A percentile compares a stretch with the other conserved stretches of the same genome.
These are phyloP conservation scores for Apis cerana DNA, from an alignment of 1,140 invertebrate genomes.

Conservation along the genomic window DNA sequence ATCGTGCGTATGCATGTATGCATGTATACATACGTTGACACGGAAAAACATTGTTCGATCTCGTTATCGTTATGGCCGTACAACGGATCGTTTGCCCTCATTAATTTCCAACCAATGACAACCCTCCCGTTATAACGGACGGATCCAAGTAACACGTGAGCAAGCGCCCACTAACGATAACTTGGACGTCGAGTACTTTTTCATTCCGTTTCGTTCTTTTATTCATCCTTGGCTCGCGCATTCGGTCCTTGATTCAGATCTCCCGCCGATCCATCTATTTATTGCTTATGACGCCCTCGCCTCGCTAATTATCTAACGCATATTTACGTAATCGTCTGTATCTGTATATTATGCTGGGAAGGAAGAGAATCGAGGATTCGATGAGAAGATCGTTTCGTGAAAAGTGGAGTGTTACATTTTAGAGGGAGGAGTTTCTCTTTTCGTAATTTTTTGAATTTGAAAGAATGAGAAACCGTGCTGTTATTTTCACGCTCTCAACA, in stretches of 20 bases:
- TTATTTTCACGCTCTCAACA: too few relatives aligned
- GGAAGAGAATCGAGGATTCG: not conserved
- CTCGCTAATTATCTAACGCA: slow-evolving; percentile 27
- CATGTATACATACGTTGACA: not conserved
- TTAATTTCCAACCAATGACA: slow-evolving; percentile 37
- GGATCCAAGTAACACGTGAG: too few relatives aligned
- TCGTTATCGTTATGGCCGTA: slow-evolving; percentile 46
- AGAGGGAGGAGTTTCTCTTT: too few relatives aligned
- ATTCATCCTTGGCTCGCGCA: not conserved
- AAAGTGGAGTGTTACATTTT: not conserved
- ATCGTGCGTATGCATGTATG: not conserved
- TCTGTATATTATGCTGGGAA: too few relatives aligned
- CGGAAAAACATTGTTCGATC: slow-evolving; percentile 42
- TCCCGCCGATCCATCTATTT: slow-evolving; percentile 40
- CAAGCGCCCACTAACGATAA: slow-evolving; percentile 25
- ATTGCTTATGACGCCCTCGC: slow-evolving; percentile 17
- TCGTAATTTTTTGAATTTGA: too few relatives aligned
- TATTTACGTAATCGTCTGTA: slow-evolving; percentile 4
- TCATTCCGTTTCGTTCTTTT: not conserved
- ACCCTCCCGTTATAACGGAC: slow-evolving; percentile 11
- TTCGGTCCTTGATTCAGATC: slow-evolving; percentile 41
- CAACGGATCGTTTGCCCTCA: slow-evolving; percentile 31
- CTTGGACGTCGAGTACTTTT: not conserved
- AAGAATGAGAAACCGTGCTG: too few relatives aligned
- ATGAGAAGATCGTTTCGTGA: not conserved